Conservation (phyloP, 2,888 invertebrate species). For the Leptogaster cylindrica region DNA sequence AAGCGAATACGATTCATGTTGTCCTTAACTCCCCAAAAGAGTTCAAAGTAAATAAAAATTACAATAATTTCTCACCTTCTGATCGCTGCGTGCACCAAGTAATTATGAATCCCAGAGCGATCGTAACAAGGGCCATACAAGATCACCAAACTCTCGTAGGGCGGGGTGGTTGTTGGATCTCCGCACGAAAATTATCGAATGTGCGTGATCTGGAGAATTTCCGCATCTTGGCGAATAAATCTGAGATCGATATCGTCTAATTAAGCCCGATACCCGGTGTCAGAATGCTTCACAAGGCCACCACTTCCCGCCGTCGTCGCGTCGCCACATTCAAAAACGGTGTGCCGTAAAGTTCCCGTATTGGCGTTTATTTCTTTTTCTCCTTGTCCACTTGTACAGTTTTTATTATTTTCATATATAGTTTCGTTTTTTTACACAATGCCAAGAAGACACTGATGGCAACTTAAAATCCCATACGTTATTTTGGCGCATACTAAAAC, state of each 20-base stretch:
- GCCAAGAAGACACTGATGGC: conserved; percentile 32
- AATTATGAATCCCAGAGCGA: conserved; percentile 6
- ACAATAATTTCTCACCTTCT: conserved; percentile 35
- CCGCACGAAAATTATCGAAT: conserved; percentile 18
- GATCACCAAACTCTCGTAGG: no score
- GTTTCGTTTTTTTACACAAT: no score
- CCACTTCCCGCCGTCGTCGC: no score
- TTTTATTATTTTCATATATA: no score
- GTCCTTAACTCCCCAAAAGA: not conserved
- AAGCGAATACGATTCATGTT: not conserved
- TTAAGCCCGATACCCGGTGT: conserved; percentile 12
- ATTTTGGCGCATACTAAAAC: conserved; percentile 24
- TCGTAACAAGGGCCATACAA: no score
- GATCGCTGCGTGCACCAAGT: conserved; percentile 14
- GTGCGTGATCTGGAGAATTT: conserved; percentile 31
- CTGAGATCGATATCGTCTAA: conserved; percentile 23
- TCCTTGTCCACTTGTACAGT: not conserved
- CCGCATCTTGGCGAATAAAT: not conserved
- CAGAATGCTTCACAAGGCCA: not conserved
- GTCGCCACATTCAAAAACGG: conserved; percentile 6
- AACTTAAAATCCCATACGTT: conserved; percentile 36
- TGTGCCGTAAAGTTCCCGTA: not conserved
- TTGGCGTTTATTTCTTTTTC: not conserved
- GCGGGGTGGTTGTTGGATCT: no score
- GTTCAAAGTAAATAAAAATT: conserved; percentile 28